These are phyloP conservation scores for Tetramorium alpestre DNA, from an alignment of 1,140 invertebrate species.

Conservation along the genomic window DNA sequence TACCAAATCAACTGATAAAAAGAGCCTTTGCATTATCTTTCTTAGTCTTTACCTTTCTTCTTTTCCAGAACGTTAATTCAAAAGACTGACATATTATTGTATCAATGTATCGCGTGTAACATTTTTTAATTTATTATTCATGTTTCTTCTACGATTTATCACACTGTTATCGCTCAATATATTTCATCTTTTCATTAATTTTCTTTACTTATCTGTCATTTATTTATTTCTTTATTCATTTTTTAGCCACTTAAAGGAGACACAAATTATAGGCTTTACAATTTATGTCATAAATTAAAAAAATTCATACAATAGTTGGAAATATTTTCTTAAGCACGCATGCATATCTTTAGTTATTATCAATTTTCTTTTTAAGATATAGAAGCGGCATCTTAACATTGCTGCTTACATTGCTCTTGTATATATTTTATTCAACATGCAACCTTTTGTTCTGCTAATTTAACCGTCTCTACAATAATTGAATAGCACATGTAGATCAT, in stretches of 20 bases:
- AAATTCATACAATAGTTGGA: background rate
- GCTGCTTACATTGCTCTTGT: background rate
- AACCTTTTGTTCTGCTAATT: background rate
- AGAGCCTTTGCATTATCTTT: background rate
- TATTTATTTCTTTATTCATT: background rate
- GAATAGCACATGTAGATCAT: background rate
- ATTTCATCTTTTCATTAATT: background rate
- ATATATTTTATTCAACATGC: background rate
- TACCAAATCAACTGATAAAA: background rate
- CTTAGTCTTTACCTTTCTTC: background rate
- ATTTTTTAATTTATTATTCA: background rate
- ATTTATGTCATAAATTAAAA: slow-evolving; percentile 7
- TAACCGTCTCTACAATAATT: background rate
- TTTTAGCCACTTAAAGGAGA: background rate
- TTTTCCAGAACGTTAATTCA: background rate
- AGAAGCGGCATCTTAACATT: background rate
- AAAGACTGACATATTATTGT: background rate
- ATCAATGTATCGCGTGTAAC: background rate
- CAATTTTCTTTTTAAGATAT: background rate
- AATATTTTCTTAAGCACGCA: background rate
- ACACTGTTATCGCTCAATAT: background rate
- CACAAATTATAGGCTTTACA: background rate
- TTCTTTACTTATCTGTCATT: background rate
- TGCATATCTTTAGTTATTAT: background rate
- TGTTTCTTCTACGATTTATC: background rate